Base-by-base conservation (phyloP, 2,797 vertebrate genomes). In the Poeciliopsis turneri region DNA sequence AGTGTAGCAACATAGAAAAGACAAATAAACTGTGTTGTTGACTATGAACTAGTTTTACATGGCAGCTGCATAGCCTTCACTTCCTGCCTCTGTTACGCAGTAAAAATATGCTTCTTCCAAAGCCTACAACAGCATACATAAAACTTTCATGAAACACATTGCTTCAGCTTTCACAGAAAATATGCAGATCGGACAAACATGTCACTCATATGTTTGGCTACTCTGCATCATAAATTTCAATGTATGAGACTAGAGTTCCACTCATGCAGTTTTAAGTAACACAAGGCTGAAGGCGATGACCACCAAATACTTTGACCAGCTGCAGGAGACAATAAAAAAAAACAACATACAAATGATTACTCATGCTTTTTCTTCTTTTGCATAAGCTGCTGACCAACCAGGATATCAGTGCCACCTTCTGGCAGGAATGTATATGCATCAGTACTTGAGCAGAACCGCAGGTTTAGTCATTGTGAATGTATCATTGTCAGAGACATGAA, bases 11-110 rank as follows among this genome's bases (percentile, higher is more conserved):
- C 61, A 72, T 12, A 36, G 75, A 77, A 69, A 15, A 47, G 61
- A 82, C 33, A 71, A 74, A 84, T 13, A 45, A 23, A 30, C 23
- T 3, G 66, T 78, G 49, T 71, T 74, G 49, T 71, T 74, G 49
- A 18, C 55, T 74, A 57, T 41, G 10, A 74, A 43, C 11, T n/a
- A 76, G 43, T 76, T 76, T 68, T 66, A 33, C 18, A 49, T 68
- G 68, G 20, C 46, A 47, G 18, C 45, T 5, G 4, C 28, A 41
- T 1, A 68, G 46, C 8, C 8, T 36, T 13, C 20, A n/a, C 45
- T 36, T 66, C n/a, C 18, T 0, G 7, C 10, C 3, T 20, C 51
- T n/a, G 23, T 64, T 43, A 13, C 64, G 7, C n/a, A 20, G 1
- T 36, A 66, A 61, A 61, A 75, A 13, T 5, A 11, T 15, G 9